Evolutionary conservation across 2,888 invertebrate species (phyloP), one percentile per base, ranked within the genome.

Genomic region (Epirrita christyi): DNA sequence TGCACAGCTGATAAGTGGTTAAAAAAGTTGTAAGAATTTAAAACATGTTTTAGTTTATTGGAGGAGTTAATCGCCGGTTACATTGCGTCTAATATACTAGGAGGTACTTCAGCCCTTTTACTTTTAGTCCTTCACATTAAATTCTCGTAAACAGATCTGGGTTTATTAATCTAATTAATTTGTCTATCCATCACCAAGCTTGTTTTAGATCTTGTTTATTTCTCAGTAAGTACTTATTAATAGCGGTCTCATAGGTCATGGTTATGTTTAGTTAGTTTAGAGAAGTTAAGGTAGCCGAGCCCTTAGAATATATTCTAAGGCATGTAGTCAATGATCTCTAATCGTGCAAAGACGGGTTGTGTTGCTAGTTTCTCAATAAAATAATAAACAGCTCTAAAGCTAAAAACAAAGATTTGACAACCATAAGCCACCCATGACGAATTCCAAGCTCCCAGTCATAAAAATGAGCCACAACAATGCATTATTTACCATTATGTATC

Each of bases 401-500:
- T 58, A 67, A 66, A 64, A 45, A 66, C 64, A 69, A 68, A 68
- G 64, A 67, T 68, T 66, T 60, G 66, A 59, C 61, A 77, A 74
- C 67, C 73, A 71, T 76, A 75, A 79, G 79, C 91, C 91, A 90
- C 91, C 91, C 90, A 90, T 88, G 90, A 79, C 76, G 89, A 85
- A 85, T 81, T 72, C 81, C 81, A 76, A 75, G 73, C 80, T 74
- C 67, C 72, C 75, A 78, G 83, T 80, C 86, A 85, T 90, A 88
- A 90, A 90, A 90, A 75, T 85, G 84, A 83, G 80, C 86, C 84
- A 84, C 89, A 86, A 91, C 90, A 87, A 88, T 86, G 83, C 87
- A 88, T 90, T 90, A 92, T 91, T 88, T 90, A 91, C 88, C 86
- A 91, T 90, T 86, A 89, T 88, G 83, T 86, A 88, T 88, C 88